A percentile compares a stretch with the other conserved stretches of the same genome.
These are phyloP conservation scores for Lanistes nyassanus DNA, from an alignment of 1,140 invertebrate species.

Conservation along the genomic window DNA sequence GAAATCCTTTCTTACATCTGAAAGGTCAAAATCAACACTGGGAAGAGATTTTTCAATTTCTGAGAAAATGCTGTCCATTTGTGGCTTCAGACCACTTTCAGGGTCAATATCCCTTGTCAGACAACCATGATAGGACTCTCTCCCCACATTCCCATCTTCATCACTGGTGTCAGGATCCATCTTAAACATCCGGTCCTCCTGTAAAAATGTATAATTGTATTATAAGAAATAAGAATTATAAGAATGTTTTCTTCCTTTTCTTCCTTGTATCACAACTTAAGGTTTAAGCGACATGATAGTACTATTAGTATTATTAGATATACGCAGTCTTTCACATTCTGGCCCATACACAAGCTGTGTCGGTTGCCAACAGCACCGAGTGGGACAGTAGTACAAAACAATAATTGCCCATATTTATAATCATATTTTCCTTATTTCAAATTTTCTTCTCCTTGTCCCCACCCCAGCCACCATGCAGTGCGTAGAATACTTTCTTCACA, in stretches of 20 bases:
- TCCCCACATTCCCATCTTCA: neutral
- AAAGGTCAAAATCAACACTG: conserved; percentile 57
- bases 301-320: neutral
- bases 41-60: conserved; percentile 59
- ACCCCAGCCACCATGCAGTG: neutral
- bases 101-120: conserved; percentile 12
- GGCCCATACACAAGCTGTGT: neutral
- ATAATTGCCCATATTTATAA: neutral
- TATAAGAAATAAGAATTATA: neutral
- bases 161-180: conserved; percentile 31
- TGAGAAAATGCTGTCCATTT: conserved; percentile 58
- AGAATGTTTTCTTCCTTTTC: neutral
- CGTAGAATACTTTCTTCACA: neutral
- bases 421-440: neutral
- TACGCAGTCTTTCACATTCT: neutral
- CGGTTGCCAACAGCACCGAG: neutral
- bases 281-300: neutral
- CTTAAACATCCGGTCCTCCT: neutral
- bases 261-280: neutral
- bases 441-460: neutral
- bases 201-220: neutral
- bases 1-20: conserved; percentile 51
- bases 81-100: conserved; percentile 47
- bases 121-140: neutral
- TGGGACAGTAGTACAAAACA: neutral